A percentile compares a stretch with the other conserved stretches of the same genome.
These are phyloP conservation scores for Orestias chungarensis DNA, from an alignment of 2,797 vertebrate species.

Conservation along the genomic window DNA sequence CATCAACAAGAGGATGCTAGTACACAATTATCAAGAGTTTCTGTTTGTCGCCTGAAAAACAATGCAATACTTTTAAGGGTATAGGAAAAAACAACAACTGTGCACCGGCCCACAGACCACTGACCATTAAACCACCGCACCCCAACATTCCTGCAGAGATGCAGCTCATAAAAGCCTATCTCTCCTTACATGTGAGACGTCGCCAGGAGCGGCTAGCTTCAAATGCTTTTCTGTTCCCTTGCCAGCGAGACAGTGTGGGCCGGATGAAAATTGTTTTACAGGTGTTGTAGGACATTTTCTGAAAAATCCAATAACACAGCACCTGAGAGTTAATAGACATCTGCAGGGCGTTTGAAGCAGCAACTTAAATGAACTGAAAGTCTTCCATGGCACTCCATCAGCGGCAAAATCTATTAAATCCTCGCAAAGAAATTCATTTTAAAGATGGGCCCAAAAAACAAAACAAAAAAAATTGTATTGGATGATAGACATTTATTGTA, in stretches of 20 bases:
- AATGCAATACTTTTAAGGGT: not conserved
- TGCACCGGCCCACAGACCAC: constrained; percentile 24
- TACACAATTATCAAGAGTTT: constrained; percentile 31
- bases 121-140: constrained; percentile 33
- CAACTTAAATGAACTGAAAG: constrained; percentile 5
- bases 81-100: not conserved
- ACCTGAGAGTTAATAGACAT: constrained; percentile 16
- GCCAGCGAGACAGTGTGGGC: constrained; percentile 19
- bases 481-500: not conserved
- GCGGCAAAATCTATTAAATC: not conserved
- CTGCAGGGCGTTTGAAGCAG: constrained; percentile 7
- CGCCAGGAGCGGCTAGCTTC: constrained; percentile 29
- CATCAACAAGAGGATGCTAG: constrained; percentile 24
- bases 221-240: constrained; percentile 23
- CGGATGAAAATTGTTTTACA: constrained; percentile 29
- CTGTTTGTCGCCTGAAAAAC: constrained; percentile 16
- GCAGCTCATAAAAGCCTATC: constrained; percentile 27
- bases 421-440: not conserved
- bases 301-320: constrained; percentile 7
- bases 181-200: not conserved
- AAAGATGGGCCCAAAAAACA: constrained; percentile 4
- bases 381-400: not conserved
- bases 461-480: too few species aligned
- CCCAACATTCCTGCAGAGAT: constrained; percentile 31
- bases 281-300: constrained; percentile 30